These are phyloP conservation scores for Rhinogobius similis DNA, from an alignment of 2,113 vertebrate genomes.

Conservation along the genomic window DNA sequence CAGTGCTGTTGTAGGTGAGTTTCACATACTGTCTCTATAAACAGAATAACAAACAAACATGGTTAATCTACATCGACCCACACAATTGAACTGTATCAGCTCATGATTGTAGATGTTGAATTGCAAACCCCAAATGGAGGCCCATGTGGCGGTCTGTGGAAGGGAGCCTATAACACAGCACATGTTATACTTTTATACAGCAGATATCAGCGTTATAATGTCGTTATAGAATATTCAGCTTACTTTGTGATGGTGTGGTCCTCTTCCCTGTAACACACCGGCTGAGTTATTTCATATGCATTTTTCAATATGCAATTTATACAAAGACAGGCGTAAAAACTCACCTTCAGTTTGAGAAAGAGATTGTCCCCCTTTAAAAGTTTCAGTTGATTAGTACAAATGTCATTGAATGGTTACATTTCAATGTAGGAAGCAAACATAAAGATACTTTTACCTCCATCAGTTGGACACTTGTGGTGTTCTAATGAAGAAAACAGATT, in stretches of 20 bases:
- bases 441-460: slow-evolving; percentile 47
- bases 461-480: slow-evolving; percentile 29
- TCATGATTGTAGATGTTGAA: background rate
- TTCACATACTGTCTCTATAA: slow-evolving; percentile 55
- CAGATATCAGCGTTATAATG: background rate
- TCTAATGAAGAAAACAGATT: slow-evolving; percentile 41
- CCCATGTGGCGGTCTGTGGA: background rate
- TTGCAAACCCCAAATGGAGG: background rate
- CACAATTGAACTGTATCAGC: background rate
- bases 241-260: background rate
- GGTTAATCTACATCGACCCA: background rate
- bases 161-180: background rate
- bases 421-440: background rate
- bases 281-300: background rate
- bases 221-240: background rate
- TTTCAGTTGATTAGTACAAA: background rate
- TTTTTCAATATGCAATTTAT: background rate
- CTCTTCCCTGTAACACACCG: background rate
- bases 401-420: background rate
- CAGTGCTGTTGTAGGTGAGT: slow-evolving; percentile 44
- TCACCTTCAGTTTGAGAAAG: slow-evolving; percentile 50
- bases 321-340: slow-evolving; percentile 4
- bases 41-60: background rate
- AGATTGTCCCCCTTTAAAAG: slow-evolving; percentile 57
- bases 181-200: background rate